Conservation (phyloP, 1,140 invertebrate genomes). For the Hermatobates lingyangjiaoensis region DNA sequence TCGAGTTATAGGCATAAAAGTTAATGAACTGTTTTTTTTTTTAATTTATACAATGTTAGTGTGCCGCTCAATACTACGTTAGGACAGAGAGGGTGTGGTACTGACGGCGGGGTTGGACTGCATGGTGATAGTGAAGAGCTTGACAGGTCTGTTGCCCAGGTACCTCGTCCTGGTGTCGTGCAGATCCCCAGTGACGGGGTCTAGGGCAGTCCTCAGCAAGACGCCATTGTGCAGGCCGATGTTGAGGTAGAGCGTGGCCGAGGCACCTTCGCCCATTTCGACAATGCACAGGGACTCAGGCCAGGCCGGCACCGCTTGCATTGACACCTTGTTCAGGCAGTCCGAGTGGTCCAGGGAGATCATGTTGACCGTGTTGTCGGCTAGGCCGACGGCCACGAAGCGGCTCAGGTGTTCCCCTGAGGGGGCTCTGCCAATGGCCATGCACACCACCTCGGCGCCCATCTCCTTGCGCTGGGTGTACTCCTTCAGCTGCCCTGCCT, state of each 20-base stretch:
- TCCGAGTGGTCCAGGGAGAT: constrained; percentile 92
- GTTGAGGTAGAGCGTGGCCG: constrained; percentile 74
- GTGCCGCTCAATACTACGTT: too few relatives aligned
- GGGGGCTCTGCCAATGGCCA: constrained; percentile 91
- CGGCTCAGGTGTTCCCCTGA: constrained; percentile 85
- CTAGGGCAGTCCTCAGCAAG: constrained; percentile 80
- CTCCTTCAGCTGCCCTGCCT: constrained; percentile 95
- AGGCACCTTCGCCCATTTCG: constrained; percentile 54
- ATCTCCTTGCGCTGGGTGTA: constrained; percentile 94
- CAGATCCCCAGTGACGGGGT: constrained; percentile 90
- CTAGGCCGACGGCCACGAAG: constrained; percentile 90
- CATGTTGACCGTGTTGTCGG: constrained; percentile 93
- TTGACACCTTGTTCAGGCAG: constrained; percentile 79
- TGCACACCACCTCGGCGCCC: constrained; percentile 92
- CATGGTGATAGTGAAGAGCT: constrained; percentile 86
- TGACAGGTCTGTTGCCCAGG: constrained; percentile 84
- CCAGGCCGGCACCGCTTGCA: constrained; percentile 90
- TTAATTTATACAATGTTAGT: too few relatives aligned
- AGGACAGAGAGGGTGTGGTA: too few relatives aligned
- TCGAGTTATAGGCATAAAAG: too few relatives aligned
- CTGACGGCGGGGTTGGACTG: too few relatives aligned
- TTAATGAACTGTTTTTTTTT: too few relatives aligned
- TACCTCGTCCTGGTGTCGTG: constrained; percentile 94
- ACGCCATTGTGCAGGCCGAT: constrained; percentile 97
- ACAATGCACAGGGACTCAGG: constrained; percentile 94